Conservation (phyloP, 2,113 vertebrate genomes). For the Lates calcarifer region DNA sequence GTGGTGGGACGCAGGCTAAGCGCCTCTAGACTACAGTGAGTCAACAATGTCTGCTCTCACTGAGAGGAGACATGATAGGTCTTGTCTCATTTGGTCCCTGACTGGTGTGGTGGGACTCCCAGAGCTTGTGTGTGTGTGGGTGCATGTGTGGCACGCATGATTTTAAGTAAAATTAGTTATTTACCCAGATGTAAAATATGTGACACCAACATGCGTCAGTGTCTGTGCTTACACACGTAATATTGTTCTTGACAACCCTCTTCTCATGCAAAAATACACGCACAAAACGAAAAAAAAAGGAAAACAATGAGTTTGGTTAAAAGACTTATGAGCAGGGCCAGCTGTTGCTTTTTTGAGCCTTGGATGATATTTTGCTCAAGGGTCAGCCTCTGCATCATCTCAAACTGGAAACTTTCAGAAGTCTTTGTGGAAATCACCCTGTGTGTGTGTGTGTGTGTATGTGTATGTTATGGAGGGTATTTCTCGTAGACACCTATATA, state of each 20-base stretch:
- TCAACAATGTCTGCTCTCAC: constrained; percentile 83
- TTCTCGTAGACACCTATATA: background rate
- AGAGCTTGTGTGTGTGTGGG: constrained; percentile 34
- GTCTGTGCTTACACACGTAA: constrained; percentile 29
- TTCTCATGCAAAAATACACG: background rate
- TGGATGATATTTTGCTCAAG: background rate
- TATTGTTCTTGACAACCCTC: constrained; percentile 23
- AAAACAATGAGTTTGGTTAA: constrained; percentile 21
- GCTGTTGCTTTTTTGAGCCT: background rate
- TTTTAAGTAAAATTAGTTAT: constrained; percentile 46
- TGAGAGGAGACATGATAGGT: constrained; percentile 76
- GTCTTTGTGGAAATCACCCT: background rate
- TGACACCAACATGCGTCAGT: constrained; percentile 38
- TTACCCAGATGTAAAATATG: constrained; percentile 46
- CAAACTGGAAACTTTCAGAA: constrained; percentile 12
- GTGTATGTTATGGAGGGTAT: background rate
- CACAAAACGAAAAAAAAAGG: background rate
- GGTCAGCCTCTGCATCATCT: constrained; percentile 7
- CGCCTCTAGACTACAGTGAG: constrained; percentile 78
- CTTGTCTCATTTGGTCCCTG: constrained; percentile 72
- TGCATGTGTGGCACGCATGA: constrained; percentile 34
- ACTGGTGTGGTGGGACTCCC: constrained; percentile 54
- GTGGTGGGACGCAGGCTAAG: constrained; percentile 79
- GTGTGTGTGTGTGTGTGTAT: background rate
- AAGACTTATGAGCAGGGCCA: background rate